A percentile compares a stretch with the other conserved stretches of the same genome.
These are phyloP conservation scores for Embiotoca jacksoni DNA, from an alignment of 2,113 vertebrate species.

Conservation along the genomic window DNA sequence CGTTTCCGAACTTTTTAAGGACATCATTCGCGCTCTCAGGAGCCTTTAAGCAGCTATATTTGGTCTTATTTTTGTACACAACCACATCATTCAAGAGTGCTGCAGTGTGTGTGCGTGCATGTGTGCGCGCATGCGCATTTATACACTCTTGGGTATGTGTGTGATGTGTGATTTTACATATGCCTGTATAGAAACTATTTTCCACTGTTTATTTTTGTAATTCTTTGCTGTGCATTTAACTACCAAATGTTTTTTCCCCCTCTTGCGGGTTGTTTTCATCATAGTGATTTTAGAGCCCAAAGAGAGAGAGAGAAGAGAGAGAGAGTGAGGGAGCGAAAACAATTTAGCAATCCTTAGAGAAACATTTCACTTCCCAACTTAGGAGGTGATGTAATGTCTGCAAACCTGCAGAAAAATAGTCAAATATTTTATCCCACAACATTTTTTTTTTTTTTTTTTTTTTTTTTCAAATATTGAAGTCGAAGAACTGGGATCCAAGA, in stretches of 20 bases:
- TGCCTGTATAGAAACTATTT: conserved; percentile 41
- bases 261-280: conserved; percentile 48
- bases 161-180: conserved; percentile 38
- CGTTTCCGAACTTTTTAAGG: conserved; percentile 54
- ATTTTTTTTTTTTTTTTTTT: conserved; percentile 1
- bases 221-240: conserved; percentile 42
- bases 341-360: conserved; percentile 50
- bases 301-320: conserved; percentile 9
- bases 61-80: conserved; percentile 55
- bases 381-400: conserved; percentile 68
- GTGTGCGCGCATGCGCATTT: conserved; percentile 19
- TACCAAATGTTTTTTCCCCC: conserved; percentile 22
- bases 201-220: conserved; percentile 62
- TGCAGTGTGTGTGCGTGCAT: conserved; percentile 7
- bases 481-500: conserved; percentile 12
- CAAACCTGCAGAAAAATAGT: conserved; percentile 22
- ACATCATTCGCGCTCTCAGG: conserved; percentile 39
- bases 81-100: conserved; percentile 61
- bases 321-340: conserved; percentile 40
- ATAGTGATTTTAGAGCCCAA: conserved; percentile 36
- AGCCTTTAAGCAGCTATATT: conserved; percentile 46
- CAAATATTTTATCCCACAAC: conserved; percentile 35
- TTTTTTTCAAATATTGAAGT: not conserved
- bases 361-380: conserved; percentile 49
- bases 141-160: conserved; percentile 2